Evolutionary conservation across 1,140 invertebrate species (phyloP), one percentile per base, ranked within the genome.

Genomic region (Nylanderia fulva): DNA sequence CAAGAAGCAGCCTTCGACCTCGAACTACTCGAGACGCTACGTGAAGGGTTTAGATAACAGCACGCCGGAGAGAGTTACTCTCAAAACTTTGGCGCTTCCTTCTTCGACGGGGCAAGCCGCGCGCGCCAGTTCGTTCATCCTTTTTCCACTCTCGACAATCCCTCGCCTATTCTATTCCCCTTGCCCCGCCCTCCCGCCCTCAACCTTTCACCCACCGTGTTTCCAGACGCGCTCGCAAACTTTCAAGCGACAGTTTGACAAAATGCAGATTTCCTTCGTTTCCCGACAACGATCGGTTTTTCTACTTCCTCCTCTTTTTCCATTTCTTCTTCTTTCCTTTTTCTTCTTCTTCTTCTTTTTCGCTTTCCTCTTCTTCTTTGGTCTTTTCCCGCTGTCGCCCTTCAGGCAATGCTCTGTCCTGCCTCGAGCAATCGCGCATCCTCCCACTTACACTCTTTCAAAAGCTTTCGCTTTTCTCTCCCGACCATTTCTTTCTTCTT

Each of bases 221-320:
- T 84, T 27, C 64, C 64, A 85, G 66, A 56, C 88, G 27, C 64
- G 63, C 45, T 54, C 76, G 63, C 56, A 48, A 90, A 90, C 88
- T 90, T 89, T 72, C 76, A 58, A 83, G 76, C 88, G 88, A 90
- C 88, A 89, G 88, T 90, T 90, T 87, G 88, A 90, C 88, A 89
- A 90, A 90, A 90, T 89, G 88, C 88, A 90, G 88, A 90, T 90
- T 87, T 90, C 88, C 88, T 87, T 89, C 85, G 85, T 87, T 90
- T 90, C 88, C 85, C 72, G 88, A 90, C 85, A 90, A 90, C 88
- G 85, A 90, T 90, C 75, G 85, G 85, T 90, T 90, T 83, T 89
- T 90, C 85, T 85, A 61, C 85, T 85, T 80, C 45, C 58, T 64
- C 24, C 36, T 74, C 24, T 13, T 75, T 18, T 27, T 15, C 18